These are phyloP conservation scores for Crax fasciolata DNA, from an alignment of 2,797 vertebrate genomes.

Conservation along the genomic window DNA sequence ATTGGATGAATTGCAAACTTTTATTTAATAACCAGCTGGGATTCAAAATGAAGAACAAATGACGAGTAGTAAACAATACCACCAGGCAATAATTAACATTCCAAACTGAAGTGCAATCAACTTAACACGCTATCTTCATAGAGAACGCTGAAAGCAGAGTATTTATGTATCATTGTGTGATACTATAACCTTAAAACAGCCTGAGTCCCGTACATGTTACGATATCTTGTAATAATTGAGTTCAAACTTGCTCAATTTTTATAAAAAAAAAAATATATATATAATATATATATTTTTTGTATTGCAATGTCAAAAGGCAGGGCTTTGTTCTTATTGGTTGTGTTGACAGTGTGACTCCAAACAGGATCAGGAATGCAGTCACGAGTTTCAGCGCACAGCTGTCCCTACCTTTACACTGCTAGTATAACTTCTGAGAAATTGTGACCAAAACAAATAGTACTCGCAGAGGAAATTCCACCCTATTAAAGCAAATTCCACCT, in stretches of 20 bases:
- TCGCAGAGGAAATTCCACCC: neutral
- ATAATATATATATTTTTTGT: neutral
- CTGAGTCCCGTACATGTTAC: neutral
- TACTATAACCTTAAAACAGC: neutral
- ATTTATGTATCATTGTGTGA: neutral
- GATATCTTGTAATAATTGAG: neutral
- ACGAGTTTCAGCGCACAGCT: neutral
- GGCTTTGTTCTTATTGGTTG: neutral
- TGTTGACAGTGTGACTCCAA: neutral
- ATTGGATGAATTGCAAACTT: neutral
- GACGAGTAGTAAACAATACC: neutral
- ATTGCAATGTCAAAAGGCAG: neutral
- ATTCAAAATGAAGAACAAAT: neutral
- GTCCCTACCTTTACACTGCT: neutral
- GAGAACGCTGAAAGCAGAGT: neutral
- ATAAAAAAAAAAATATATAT: no score
- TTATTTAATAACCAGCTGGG: neutral
- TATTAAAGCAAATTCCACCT: neutral
- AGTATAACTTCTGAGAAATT: neutral
- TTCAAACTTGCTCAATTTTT: neutral
- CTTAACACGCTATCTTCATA: neutral
- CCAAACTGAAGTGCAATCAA: neutral
- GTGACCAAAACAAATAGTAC: neutral
- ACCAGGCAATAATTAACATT: neutral
- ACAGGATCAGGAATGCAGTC: neutral